Evolutionary conservation across 2,888 invertebrate genomes (phyloP), one percentile per base, ranked within the genome.

Genomic region (Epinotia brunnichana): DNA sequence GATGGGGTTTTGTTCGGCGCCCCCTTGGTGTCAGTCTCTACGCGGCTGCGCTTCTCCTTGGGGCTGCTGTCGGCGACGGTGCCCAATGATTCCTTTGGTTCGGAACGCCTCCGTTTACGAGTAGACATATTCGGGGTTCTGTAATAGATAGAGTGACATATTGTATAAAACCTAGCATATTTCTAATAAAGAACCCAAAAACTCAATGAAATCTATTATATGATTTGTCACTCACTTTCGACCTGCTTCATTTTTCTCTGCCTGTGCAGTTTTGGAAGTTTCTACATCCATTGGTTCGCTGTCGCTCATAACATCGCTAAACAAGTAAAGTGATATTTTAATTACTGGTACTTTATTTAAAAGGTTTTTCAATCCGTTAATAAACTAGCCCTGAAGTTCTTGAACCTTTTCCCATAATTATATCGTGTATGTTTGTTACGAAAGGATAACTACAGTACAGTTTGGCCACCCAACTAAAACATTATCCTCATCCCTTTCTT

Each of bases 101-200:
- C 82, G 0, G 92, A 91, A 1, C 87, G 84, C 2, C 91, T 87
- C n/a, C 92, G 87, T 79, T 91, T 92, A 76, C 87, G 87, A 3
- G 83, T 73, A 7, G 76, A 24, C 17, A 79, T 78, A 51, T 66
- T 77, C 59, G 82, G 81, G 48, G 79, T 79, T 39, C 76, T 78
- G 21, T 76, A 73, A 69, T 39, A 53, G 17, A 35, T 53, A 48
- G 19, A 57, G 41, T 21, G 29, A 73, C 39, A 21, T 54, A 35
- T 51, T 17, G 3, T n/a, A 24, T 48, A n/a, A 48, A 29, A n/a
- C 48, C 44, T 13, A 21, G 4, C 3, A 29, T 35, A n/a, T 17
- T 0, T 44, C 13, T n/a, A 5, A 15, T 2, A 21, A 15, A 13
- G 24, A 24, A 56, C 13, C 5, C 5, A 15, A 24, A 11, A 19